Base-by-base conservation (phyloP, 1,140 invertebrate genomes). In the Bombus soroeensis region DNA sequence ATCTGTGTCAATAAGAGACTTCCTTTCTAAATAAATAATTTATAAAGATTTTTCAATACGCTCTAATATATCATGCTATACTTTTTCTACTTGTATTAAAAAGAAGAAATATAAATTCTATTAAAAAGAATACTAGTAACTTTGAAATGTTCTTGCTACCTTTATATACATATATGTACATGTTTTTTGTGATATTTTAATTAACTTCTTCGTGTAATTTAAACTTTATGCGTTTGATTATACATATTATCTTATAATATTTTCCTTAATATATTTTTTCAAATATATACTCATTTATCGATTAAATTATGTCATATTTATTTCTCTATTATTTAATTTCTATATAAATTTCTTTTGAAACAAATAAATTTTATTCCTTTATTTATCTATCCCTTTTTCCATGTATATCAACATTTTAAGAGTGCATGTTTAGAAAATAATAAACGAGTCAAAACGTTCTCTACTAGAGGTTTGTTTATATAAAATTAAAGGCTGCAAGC, bases 391-490 rank as follows among this genome's bases (percentile, higher is more conserved):
- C n/a, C 64, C 32, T 32, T 25, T 39, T 32, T 66, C 22, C 6
- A 1, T 2, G 8, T 41, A 37, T 18, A 13, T 43, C 82, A 32
- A 15, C 37, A 41, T 62, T 72, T 86, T 98, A 97, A 0, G 92
- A 98, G 98, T 32, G 96, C 96, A 91, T 98, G 98, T 12, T 95
- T 95, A 93, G 97, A 98, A n/a, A 96, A 15, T 95, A 32, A 96
- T 95, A 92, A 98, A 98, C 34, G 96, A 96, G 94, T 98, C 98
- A 34, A 97, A 97, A 74, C 97, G 97, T 85, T 97, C 96, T 3
- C 96, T 96, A 0, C 96, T 96, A 89, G 97, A 97, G 12, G 96
- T 97, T 64, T 96, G 94, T 66, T 96, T 95, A 90, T 97, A 97
- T 90, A 96, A 96, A 87, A 96, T 97, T 82, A 97, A 93, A 93